Conservation (phyloP, 2,113 vertebrate species). For the Brachionichthys hirsutus region DNA sequence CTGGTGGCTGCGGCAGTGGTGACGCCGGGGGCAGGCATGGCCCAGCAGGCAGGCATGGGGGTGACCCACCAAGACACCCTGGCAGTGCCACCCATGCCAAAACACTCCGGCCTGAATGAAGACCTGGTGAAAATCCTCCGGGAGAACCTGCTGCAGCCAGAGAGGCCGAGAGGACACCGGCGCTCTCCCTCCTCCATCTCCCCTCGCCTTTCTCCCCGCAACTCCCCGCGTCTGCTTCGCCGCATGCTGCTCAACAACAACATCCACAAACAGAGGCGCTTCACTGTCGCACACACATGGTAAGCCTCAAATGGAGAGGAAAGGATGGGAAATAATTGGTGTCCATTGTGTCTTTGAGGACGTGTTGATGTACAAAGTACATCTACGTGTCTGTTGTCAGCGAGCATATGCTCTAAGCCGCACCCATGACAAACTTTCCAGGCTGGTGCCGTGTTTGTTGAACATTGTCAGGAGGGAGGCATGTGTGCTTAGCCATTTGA, state of each 20-base stretch:
- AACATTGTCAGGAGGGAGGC: background rate
- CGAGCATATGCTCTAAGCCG: slow-evolving; percentile 28
- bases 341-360: background rate
- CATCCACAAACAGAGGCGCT: slow-evolving; percentile 93
- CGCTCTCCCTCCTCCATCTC: slow-evolving; percentile 88
- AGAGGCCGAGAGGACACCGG: slow-evolving; percentile 82
- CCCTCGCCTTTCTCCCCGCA: slow-evolving; percentile 88
- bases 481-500: slow-evolving; percentile 29
- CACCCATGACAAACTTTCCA: slow-evolving; percentile 57
- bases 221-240: slow-evolving; percentile 91
- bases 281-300: slow-evolving; percentile 98
- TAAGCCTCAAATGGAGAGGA: slow-evolving; percentile 72
- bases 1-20: slow-evolving; percentile 27
- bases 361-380: slow-evolving; percentile 3
- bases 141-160: slow-evolving; percentile 96
- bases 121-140: slow-evolving; percentile 93
- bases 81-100: slow-evolving; percentile 87
- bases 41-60: slow-evolving; percentile 84
- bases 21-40: slow-evolving; percentile 86
- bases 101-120: slow-evolving; percentile 91
- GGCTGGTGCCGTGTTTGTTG: slow-evolving; percentile 37
- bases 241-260: slow-evolving; percentile 95
- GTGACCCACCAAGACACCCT: slow-evolving; percentile 85
- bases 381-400: slow-evolving; percentile 28
- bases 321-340: background rate